Evolutionary conservation across 2,888 invertebrate genomes (phyloP).

Genomic region (Allolobophora icterica): DNA sequence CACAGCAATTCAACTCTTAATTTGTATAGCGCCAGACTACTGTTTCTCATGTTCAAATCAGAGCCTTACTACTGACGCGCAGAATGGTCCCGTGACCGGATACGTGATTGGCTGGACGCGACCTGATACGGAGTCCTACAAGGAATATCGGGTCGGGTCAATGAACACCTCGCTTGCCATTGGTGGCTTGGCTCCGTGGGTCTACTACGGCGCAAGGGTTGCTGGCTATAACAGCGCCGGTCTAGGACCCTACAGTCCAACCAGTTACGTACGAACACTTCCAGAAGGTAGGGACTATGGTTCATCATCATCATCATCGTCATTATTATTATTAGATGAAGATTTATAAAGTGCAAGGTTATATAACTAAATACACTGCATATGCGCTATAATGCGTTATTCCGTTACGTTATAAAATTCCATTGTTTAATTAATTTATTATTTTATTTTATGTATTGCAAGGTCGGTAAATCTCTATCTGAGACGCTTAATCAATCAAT

Average conservation of each 20-base stretch:
- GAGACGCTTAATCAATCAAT: no score
- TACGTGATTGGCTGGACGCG: slow-evolving; percentile 9
- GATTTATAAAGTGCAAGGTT: no score
- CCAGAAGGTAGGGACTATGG: not conserved
- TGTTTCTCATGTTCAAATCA: not conserved
- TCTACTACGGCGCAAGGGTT: not conserved
- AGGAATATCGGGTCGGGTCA: not conserved
- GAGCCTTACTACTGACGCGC: not conserved
- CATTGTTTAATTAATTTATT: no score
- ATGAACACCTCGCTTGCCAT: not conserved
- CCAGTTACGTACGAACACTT: not conserved
- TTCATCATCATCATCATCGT: no score
- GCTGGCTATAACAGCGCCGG: not conserved
- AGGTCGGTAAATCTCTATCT: no score
- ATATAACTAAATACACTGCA: no score
- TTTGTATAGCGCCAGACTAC: not conserved
- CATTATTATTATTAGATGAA: no score
- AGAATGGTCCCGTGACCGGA: not conserved
- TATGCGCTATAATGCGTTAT: no score
- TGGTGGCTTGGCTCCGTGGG: slow-evolving; percentile 13
- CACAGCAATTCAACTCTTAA: not conserved
- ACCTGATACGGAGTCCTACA: not conserved
- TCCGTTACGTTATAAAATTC: no score
- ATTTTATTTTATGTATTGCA: no score
- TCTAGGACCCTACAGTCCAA: not conserved